Conservation (phyloP, 2,888 invertebrate genomes). For the Microctonus aethiopoides region DNA sequence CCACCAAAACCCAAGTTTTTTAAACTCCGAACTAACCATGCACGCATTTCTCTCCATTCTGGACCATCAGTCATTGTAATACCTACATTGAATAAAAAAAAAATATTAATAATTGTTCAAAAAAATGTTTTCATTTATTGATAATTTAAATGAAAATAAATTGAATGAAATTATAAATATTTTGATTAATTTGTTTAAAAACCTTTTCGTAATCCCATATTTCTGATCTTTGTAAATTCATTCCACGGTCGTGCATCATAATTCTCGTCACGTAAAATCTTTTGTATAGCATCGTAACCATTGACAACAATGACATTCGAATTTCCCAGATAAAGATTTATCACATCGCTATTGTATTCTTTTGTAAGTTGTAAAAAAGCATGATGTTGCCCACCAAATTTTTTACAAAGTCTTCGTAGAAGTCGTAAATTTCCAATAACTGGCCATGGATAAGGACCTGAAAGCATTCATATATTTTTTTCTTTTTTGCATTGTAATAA, state of each 20-base stretch:
- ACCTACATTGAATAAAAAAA: conserved; percentile 60
- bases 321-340: conserved; percentile 51
- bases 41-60: conserved; percentile 71
- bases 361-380: conserved; percentile 54
- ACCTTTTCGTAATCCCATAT: conserved; percentile 74
- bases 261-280: conserved; percentile 71
- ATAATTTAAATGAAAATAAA: not conserved
- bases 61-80: conserved; percentile 73
- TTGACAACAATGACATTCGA: conserved; percentile 66
- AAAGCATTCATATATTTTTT: conserved; percentile 4
- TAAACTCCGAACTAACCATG: conserved; percentile 70
- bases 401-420: conserved; percentile 44
- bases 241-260: conserved; percentile 76
- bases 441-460: conserved; percentile 62
- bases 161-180: not conserved
- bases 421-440: conserved; percentile 52
- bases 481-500: not conserved
- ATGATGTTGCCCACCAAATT: conserved; percentile 53
- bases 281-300: conserved; percentile 69
- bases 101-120: not conserved
- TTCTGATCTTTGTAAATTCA: conserved; percentile 73
- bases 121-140: too few relatives aligned
- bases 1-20: conserved; percentile 72
- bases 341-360: conserved; percentile 51
- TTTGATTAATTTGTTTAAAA: not conserved